A percentile compares a stretch with the other conserved stretches of the same genome.
Evolutionary conservation across 2,888 invertebrate species (phyloP).

Genomic region (Zygaena filipendulae): DNA sequence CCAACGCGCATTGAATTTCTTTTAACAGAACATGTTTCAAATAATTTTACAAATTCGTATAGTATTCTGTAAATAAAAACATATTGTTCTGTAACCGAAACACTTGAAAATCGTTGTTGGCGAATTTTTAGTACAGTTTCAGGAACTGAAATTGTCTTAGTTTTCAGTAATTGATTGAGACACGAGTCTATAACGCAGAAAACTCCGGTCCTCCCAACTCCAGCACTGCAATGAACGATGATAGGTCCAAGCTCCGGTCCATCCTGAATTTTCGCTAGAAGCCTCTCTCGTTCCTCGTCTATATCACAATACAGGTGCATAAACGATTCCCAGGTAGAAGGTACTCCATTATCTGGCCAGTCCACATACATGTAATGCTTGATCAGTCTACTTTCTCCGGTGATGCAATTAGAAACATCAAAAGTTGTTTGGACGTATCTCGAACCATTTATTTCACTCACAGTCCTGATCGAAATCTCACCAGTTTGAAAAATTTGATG

Average conservation of each 20-base stretch:
- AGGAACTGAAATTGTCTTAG: no score
- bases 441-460: no score
- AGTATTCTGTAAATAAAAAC: constrained; percentile 5
- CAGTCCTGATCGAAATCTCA: constrained; percentile 2
- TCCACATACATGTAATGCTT: constrained; percentile 7
- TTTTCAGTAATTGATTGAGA: no score
- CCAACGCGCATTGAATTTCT: background rate
- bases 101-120: constrained; percentile 7
- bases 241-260: constrained; percentile 6
- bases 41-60: constrained; percentile 5
- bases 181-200: constrained; percentile 11
- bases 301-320: constrained; percentile 2
- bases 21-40: constrained; percentile 4
- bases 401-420: constrained; percentile 4
- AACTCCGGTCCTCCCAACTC: no score
- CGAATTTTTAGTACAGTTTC: constrained; percentile 9
- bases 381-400: constrained; percentile 5
- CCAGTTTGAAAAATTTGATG: constrained; percentile 3
- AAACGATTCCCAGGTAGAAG: constrained; percentile 6
- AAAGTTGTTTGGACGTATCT: constrained; percentile 4
- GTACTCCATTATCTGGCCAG: constrained; percentile 10
- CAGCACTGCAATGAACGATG: constrained; percentile 9
- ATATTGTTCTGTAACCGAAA: constrained; percentile 4
- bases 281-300: no score
- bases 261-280: constrained; percentile 1